phyloP scores from a whole-genome alignment of 2,113 vertebrate species.

The Malurus melanocephalus region DNA sequence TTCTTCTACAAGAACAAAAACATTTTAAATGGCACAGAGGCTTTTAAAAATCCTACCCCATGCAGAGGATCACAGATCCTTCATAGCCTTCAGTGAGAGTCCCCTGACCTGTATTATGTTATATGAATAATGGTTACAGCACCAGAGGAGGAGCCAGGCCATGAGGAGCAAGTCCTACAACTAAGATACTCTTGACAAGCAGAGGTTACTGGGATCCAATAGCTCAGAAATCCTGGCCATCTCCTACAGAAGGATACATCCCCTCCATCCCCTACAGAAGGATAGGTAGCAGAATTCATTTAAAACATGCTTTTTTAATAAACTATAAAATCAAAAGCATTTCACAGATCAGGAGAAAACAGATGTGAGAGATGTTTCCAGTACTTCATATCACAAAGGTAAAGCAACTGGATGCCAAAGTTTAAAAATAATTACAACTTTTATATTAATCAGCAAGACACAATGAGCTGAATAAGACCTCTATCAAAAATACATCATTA shows the following conservation, averaged over 20 bases:
- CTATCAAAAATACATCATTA: not conserved
- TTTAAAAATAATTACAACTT: not conserved
- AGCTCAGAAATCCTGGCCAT: not conserved
- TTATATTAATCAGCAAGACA: not conserved
- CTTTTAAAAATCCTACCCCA: not conserved
- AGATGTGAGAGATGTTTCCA: not conserved
- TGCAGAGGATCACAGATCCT: not conserved
- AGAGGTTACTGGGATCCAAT: not conserved
- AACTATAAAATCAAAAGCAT: not conserved
- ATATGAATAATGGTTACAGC: rapidly evolving
- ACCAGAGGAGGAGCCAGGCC: not conserved
- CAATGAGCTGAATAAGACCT: not conserved
- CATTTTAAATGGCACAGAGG: not conserved
- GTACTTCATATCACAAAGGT: not conserved
- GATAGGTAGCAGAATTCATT: not conserved
- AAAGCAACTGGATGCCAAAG: not conserved
- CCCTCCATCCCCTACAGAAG: not conserved
- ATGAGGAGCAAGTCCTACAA: not conserved
- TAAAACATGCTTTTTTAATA: not conserved
- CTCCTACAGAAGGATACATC: not conserved
- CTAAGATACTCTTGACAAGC: not conserved
- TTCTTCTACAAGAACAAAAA: not conserved
- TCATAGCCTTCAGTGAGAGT: not conserved
- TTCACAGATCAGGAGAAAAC: not conserved
- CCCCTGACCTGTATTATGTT: not conserved